Conservation (phyloP, 2,113 vertebrate genomes). For the Odocoileus virginianus region DNA sequence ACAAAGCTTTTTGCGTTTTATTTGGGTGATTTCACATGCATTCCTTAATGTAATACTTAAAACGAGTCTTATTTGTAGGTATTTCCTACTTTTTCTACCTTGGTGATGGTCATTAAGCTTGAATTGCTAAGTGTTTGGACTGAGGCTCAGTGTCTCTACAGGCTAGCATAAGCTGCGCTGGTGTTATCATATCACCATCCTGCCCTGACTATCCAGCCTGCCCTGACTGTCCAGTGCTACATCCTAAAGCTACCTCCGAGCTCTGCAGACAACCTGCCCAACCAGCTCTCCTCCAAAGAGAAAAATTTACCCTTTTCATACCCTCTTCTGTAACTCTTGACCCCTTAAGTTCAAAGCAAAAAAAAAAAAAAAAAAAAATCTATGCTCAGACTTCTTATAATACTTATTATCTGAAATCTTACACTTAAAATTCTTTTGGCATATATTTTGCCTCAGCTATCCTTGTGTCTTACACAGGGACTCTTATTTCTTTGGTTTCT, state of each 20-base stretch:
- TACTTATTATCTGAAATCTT: background rate
- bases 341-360: background rate
- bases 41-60: background rate
- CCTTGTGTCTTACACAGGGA: background rate
- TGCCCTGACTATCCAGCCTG: background rate
- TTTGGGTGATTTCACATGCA: background rate
- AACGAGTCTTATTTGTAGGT: background rate
- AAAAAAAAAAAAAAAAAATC: background rate
- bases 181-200: background rate
- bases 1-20: background rate
- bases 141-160: background rate
- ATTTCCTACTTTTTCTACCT: background rate
- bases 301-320: background rate
- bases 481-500: background rate
- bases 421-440: background rate
- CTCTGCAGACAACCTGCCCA: background rate
- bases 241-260: background rate
- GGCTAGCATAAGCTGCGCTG: too few relatives aligned
- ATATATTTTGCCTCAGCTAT: background rate
- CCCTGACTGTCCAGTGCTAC: background rate
- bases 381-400: background rate
- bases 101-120: background rate
- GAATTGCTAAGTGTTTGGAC: background rate
- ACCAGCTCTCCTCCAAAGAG: background rate
- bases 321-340: background rate